Conservation (phyloP, 30 jellyfish, hydroid and myxozoan species). For the Hydra vulgaris region DNA sequence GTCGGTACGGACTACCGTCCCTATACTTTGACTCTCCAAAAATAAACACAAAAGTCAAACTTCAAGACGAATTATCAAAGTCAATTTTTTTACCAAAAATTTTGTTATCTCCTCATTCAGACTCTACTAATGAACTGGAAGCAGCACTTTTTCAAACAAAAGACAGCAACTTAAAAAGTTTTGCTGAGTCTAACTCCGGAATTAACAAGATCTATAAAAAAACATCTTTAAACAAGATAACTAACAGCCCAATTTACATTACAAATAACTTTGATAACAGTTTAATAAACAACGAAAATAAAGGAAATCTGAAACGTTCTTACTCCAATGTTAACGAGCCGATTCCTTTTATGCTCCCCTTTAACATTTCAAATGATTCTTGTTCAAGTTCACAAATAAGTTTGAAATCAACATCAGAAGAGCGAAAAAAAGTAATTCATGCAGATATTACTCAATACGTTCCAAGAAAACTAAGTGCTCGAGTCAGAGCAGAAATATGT, state of each 20-base stretch:
- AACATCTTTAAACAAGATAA: background rate
- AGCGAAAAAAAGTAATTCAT: background rate
- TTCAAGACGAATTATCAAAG: background rate
- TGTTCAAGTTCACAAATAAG: background rate
- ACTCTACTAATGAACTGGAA: background rate
- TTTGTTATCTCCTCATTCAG: background rate
- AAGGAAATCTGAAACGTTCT: background rate
- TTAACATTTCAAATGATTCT: background rate
- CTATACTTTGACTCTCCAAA: background rate
- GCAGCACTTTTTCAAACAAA: background rate
- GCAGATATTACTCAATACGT: background rate
- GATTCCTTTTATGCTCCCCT: background rate
- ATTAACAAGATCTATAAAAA: too few species aligned
- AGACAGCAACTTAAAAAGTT: background rate
- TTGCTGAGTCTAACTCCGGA: too few species aligned
- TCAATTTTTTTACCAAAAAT: background rate
- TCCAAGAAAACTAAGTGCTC: background rate
- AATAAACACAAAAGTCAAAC: background rate
- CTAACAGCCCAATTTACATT: background rate
- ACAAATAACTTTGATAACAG: background rate
- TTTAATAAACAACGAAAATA: background rate
- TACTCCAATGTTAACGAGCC: background rate
- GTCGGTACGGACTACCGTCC: background rate
- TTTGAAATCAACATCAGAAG: background rate
- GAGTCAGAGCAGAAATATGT: background rate